Evolutionary conservation across 1,140 invertebrate genomes (phyloP).

Genomic region (Macrobrachium rosenbergii): DNA sequence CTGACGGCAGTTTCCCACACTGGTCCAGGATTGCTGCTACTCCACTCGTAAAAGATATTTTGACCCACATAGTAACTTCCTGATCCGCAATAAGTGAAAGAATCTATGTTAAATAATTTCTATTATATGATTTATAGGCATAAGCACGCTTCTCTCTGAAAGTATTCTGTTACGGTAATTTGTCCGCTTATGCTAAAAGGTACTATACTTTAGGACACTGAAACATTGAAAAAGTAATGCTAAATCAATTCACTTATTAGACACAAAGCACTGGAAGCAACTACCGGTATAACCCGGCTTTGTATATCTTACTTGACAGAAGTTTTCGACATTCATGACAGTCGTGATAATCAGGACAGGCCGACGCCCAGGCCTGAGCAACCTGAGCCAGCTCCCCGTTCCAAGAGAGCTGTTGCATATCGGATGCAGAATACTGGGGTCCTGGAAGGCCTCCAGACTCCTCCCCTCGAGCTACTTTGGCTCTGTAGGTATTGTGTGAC

Average conservation of each 20-base stretch:
- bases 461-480: slow-evolving; percentile 43
- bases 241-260: too few species aligned
- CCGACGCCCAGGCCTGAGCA: slow-evolving; percentile 59
- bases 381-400: slow-evolving; percentile 61
- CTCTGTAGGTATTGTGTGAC: slow-evolving; percentile 42
- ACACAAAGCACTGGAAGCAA: not conserved
- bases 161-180: too few species aligned
- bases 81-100: not conserved
- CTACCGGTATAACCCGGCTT: too few species aligned
- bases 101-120: too few species aligned
- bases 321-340: slow-evolving; percentile 42
- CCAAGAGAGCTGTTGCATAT: slow-evolving; percentile 60
- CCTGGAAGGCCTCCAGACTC: slow-evolving; percentile 44
- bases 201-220: too few species aligned
- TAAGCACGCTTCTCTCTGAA: too few species aligned
- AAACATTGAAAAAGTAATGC: too few species aligned
- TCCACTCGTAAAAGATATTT: slow-evolving; percentile 59
- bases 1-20: slow-evolving; percentile 57
- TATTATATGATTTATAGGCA: too few species aligned
- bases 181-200: too few species aligned
- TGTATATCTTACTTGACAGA: slow-evolving; percentile 10
- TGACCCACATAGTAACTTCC: slow-evolving; percentile 58
- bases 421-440: slow-evolving; percentile 46
- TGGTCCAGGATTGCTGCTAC: slow-evolving; percentile 37
- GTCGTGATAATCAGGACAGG: slow-evolving; percentile 57